Percentiles rank a stretch among this genome's conserved stretches.
phyloP scores from a whole-genome alignment of 2,797 vertebrate genomes.

The Sebastes diaconus region DNA sequence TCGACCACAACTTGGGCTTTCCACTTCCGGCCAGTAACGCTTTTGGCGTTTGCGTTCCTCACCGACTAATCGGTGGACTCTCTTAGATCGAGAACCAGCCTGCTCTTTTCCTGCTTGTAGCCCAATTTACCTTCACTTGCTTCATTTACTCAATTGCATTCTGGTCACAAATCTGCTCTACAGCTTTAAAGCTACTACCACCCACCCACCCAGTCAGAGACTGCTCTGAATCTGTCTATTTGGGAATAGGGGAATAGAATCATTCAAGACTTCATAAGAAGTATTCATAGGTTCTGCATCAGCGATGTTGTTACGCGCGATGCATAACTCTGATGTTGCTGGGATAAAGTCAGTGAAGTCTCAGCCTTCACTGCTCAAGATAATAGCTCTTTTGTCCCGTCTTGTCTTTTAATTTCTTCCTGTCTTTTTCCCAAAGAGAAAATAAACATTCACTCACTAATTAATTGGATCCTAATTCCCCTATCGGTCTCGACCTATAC shows the following conservation, averaged over 20 bases:
- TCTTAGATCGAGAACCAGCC: background rate
- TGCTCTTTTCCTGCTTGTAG: background rate
- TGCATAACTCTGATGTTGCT: conserved; percentile 7
- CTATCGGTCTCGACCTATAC: background rate
- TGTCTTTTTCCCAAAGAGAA: background rate
- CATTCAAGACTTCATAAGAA: background rate
- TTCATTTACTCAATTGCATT: background rate
- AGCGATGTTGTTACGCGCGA: conserved; percentile 6
- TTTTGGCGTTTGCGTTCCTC: background rate
- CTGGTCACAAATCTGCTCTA: conserved; percentile 1
- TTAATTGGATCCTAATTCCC: background rate
- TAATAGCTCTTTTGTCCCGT: background rate
- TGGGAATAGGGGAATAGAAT: background rate
- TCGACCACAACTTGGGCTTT: background rate
- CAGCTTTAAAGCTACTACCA: background rate
- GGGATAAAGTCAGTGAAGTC: background rate
- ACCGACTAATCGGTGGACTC: background rate
- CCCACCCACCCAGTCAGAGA: background rate
- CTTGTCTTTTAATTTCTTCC: background rate
- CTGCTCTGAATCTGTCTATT: background rate
- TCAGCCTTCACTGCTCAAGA: background rate
- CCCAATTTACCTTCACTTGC: background rate
- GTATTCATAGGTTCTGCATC: conserved; percentile 29
- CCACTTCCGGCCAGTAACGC: background rate
- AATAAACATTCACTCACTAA: background rate